phyloP scores from a whole-genome alignment of 2,113 vertebrate species.

The Jacana jacana region DNA sequence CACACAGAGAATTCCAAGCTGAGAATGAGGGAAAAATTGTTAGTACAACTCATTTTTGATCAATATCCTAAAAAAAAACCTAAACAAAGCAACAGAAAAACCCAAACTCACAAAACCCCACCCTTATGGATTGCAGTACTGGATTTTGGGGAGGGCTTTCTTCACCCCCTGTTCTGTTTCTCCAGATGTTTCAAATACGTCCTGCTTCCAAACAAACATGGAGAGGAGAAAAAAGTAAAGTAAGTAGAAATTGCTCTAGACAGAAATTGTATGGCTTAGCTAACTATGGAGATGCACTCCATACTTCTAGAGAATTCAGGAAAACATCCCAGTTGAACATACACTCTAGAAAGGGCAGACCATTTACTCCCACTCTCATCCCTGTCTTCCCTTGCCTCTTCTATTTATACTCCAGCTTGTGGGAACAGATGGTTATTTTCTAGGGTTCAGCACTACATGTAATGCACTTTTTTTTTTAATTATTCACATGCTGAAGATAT shows the following conservation, averaged over 20 bases:
- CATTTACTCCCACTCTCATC: slow-evolving; percentile 44
- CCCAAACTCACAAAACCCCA: not conserved
- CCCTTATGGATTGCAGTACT: not conserved
- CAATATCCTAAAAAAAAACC: not conserved
- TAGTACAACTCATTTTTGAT: not conserved
- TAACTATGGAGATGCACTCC: not conserved
- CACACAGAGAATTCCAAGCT: not conserved
- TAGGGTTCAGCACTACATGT: slow-evolving; percentile 15
- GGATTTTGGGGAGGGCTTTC: not conserved
- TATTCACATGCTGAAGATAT: slow-evolving; percentile 13
- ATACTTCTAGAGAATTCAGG: not conserved
- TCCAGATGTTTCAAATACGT: not conserved
- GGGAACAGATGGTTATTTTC: slow-evolving; percentile 60
- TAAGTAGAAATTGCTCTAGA: not conserved
- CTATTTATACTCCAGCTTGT: slow-evolving; percentile 54
- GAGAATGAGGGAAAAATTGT: not conserved
- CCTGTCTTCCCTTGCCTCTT: not conserved
- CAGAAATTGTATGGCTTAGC: not conserved
- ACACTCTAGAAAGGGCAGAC: slow-evolving; percentile 11
- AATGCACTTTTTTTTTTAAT: not conserved
- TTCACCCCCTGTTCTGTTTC: not conserved
- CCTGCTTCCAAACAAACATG: not conserved
- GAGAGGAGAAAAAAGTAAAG: not conserved
- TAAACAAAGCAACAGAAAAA: not conserved
- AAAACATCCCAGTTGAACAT: not conserved